Evolutionary conservation across 2,113 vertebrate genomes (phyloP).

Genomic region (Siniperca chuatsi): DNA sequence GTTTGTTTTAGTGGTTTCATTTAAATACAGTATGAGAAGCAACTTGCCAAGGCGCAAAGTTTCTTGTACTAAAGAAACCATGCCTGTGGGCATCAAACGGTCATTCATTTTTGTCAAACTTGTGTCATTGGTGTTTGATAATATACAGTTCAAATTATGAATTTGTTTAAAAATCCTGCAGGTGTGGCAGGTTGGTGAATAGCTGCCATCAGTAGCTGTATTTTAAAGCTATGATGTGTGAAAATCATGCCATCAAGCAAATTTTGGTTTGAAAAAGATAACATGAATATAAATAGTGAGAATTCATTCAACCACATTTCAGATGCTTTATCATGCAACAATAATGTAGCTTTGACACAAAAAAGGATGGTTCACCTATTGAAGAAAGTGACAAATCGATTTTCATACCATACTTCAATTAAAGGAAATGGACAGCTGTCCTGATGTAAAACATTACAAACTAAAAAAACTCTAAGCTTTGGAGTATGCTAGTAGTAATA

Average conservation of each 20-base stretch:
- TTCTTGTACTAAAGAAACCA: not conserved
- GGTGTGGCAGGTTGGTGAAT: slow-evolving; percentile 5
- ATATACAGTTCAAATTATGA: not conserved
- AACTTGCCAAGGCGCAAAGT: not conserved
- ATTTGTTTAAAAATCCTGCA: slow-evolving; percentile 7
- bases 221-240: slow-evolving; percentile 6
- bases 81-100: not conserved
- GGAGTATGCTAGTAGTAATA: not conserved
- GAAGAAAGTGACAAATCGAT: not conserved
- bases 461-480: not conserved
- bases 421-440: not conserved
- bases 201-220: not conserved
- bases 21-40: not conserved
- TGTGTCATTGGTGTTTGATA: slow-evolving; percentile 17
- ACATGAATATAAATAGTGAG: not conserved
- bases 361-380: not conserved
- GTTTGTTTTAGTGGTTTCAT: not conserved
- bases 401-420: not conserved
- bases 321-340: not conserved
- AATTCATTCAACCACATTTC: not conserved
- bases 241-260: not conserved
- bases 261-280: not conserved
- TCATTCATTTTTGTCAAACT: slow-evolving; percentile 26
- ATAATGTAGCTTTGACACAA: not conserved
- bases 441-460: not conserved